Evolutionary conservation across 2,888 invertebrate species (phyloP).

Genomic region (Crematogaster levior): DNA sequence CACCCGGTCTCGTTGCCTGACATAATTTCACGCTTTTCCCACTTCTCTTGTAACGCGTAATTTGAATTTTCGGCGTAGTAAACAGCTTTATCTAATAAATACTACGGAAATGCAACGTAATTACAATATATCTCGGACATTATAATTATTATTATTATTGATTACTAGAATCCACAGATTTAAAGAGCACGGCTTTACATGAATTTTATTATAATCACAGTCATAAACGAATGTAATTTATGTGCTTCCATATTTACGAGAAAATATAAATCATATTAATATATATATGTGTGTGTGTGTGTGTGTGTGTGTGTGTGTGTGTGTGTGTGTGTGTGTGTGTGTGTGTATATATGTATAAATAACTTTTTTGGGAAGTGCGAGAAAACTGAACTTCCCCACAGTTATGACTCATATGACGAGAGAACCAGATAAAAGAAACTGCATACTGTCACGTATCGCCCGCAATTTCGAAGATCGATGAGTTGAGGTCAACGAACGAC

Average conservation of each 20-base stretch:
- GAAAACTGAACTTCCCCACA: background rate
- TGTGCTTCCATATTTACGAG: background rate
- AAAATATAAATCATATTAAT: background rate
- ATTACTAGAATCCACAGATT: background rate
- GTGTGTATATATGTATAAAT: no score
- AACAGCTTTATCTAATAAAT: background rate
- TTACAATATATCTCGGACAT: background rate
- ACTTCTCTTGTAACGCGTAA: constrained; percentile 2
- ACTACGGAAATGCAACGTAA: background rate
- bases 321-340: no score
- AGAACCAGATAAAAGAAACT: constrained; percentile 3
- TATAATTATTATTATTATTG: background rate
- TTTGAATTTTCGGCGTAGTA: constrained; percentile 9
- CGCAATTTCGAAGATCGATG: background rate
- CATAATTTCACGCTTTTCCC: constrained; percentile 25
- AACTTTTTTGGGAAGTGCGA: background rate
- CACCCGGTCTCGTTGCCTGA: constrained; percentile 25
- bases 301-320: no score
- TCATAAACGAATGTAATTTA: background rate
- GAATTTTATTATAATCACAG: background rate
- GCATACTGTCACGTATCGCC: constrained; percentile 38
- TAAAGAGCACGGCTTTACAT: background rate
- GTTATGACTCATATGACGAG: background rate
- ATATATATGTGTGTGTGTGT: no score
- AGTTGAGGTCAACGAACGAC: constrained; percentile 63